A percentile compares a stretch with the other conserved stretches of the same genome.
Evolutionary conservation across 2,113 vertebrate species (phyloP).

Genomic region (Caranx ignobilis): DNA sequence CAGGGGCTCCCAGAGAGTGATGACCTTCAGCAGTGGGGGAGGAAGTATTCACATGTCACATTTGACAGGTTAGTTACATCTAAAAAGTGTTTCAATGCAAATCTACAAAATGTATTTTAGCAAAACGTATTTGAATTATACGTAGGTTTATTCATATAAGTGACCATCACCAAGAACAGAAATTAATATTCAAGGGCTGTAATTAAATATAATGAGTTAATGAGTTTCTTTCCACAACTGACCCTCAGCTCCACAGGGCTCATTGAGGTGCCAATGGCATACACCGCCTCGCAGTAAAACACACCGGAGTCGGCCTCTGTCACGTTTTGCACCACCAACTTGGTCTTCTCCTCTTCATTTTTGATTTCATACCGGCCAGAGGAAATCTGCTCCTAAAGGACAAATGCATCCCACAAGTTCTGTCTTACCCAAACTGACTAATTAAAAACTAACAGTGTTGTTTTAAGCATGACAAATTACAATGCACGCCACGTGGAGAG

Average conservation of each 20-base stretch:
- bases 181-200: too few relatives aligned
- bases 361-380: constrained; percentile 51
- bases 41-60: not conserved
- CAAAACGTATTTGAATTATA: too few relatives aligned
- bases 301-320: constrained; percentile 78
- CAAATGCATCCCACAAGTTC: not conserved
- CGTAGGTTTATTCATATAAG: too few relatives aligned
- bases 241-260: constrained; percentile 81
- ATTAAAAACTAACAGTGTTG: not conserved
- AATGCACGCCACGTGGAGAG: not conserved
- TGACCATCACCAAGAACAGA: too few relatives aligned
- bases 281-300: constrained; percentile 87
- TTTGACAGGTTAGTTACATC: not conserved
- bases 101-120: not conserved
- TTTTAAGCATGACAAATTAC: not conserved
- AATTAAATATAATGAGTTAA: too few relatives aligned
- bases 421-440: not conserved
- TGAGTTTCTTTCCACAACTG: not conserved
- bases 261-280: constrained; percentile 73
- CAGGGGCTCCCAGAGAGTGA: constrained; percentile 87
- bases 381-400: constrained; percentile 63
- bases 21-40: constrained; percentile 75
- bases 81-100: not conserved
- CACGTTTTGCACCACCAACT: constrained; percentile 83
- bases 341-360: constrained; percentile 24